phyloP scores from a whole-genome alignment of 2,888 invertebrate genomes.

The Cinara cedri region DNA sequence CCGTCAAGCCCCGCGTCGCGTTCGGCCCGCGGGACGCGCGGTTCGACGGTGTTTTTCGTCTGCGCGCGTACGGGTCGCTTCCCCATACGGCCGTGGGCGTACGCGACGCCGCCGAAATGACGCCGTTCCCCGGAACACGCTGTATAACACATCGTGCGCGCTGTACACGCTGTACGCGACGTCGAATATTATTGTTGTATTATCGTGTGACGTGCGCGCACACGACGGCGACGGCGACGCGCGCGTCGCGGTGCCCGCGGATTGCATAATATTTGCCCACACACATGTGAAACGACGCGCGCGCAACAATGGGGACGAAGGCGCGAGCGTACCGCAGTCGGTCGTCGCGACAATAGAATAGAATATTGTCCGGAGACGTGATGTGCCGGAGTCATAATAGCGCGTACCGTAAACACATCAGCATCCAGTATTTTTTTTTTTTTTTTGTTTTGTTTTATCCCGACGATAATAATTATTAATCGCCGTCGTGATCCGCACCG shows the following conservation, averaged over 20 bases:
- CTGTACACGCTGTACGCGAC: neutral
- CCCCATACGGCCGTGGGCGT: no score
- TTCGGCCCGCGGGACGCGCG: constrained; percentile 43
- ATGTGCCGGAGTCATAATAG: constrained; percentile 6
- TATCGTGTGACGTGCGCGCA: no score
- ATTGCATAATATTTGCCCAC: constrained; percentile 54
- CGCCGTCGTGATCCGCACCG: constrained; percentile 30
- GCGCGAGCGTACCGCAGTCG: constrained; percentile 26
- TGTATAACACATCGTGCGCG: neutral
- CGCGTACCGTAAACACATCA: neutral
- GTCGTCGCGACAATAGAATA: constrained; percentile 14
- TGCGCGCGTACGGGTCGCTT: neutral
- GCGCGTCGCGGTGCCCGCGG: neutral
- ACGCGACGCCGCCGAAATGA: neutral
- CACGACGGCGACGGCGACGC: no score
- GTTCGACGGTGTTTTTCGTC: no score
- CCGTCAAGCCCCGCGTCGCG: constrained; percentile 39
- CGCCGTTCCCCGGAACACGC: constrained; percentile 13
- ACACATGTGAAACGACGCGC: constrained; percentile 31
- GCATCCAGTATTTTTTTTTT: constrained; percentile 15
- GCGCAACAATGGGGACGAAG: constrained; percentile 51
- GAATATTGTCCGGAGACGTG: constrained; percentile 4
- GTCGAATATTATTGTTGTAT: neutral
- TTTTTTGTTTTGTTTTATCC: neutral
- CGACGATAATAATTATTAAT: constrained; percentile 22